phyloP scores from a whole-genome alignment of 2,888 invertebrate genomes.

The Lithophane socia region DNA sequence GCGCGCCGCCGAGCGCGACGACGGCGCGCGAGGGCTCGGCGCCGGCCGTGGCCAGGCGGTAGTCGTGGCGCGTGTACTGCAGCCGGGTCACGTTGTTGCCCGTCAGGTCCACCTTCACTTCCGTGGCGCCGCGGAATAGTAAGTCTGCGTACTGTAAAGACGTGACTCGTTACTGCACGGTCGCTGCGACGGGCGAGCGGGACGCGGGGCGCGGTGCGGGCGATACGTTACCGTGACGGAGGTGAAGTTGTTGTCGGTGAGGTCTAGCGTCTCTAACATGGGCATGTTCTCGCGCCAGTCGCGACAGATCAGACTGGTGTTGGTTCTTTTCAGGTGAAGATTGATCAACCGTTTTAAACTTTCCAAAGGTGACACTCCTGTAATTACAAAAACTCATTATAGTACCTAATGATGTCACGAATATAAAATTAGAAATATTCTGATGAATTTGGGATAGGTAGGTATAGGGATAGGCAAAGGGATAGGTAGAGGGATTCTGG shows the following conservation, averaged over 20 bases:
- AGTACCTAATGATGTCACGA: neutral
- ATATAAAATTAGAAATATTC: neutral
- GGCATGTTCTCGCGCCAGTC: slow-evolving; percentile 55
- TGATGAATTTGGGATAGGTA: neutral
- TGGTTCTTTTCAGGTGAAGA: slow-evolving; percentile 41
- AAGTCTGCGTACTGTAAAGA: slow-evolving; percentile 54
- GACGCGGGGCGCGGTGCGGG: neutral
- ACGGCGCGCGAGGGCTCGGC: neutral
- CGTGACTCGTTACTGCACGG: neutral
- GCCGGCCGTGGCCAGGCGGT: neutral
- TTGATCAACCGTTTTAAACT: slow-evolving; percentile 14
- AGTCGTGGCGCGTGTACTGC: slow-evolving; percentile 34
- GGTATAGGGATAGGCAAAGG: no score
- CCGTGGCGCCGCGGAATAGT: slow-evolving; percentile 21
- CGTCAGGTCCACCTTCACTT: slow-evolving; percentile 23
- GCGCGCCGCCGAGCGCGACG: slow-evolving; percentile 16
- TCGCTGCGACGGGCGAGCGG: no score
- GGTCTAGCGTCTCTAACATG: slow-evolving; percentile 39
- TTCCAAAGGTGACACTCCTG: slow-evolving; percentile 50
- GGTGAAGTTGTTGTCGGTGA: slow-evolving; percentile 44
- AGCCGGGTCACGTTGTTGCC: slow-evolving; percentile 38
- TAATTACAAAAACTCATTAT: neutral
- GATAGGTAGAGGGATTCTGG: neutral
- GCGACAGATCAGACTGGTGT: slow-evolving; percentile 44
- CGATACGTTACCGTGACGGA: slow-evolving; percentile 43